Evolutionary conservation across 2,888 invertebrate species (phyloP).

Genomic region (Drosophila algonquin): DNA sequence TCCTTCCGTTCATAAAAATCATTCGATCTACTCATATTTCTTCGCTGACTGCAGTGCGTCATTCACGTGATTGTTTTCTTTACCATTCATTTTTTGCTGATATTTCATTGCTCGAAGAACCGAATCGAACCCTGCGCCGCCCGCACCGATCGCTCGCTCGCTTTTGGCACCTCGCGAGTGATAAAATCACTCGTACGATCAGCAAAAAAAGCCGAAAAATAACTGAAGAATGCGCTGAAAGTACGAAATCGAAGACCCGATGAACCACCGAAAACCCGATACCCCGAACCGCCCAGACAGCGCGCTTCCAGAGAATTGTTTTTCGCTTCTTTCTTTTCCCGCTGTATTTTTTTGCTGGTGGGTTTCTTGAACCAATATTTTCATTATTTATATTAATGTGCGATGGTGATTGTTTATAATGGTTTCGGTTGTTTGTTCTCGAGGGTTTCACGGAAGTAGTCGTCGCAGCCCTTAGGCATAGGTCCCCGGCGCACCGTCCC

Average conservation of each 20-base stretch:
- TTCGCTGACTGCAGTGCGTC: conserved; percentile 56
- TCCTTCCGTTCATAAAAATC: conserved; percentile 23
- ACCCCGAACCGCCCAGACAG: conserved; percentile 53
- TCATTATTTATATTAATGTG: conserved; percentile 20
- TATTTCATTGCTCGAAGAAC: conserved; percentile 15
- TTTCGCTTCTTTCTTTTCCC: neutral
- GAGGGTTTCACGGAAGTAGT: conserved; percentile 59
- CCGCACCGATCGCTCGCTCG: too few relatives aligned
- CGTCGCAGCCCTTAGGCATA: neutral
- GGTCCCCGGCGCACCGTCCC: neutral
- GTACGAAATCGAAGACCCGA: conserved; percentile 39
- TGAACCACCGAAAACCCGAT: conserved; percentile 26
- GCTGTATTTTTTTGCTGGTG: conserved; percentile 8
- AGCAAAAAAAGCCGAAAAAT: neutral
- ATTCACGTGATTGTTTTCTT: conserved; percentile 61
- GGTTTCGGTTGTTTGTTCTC: conserved; percentile 19
- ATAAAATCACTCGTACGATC: neutral
- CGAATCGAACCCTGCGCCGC: too few relatives aligned
- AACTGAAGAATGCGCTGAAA: conserved; percentile 54
- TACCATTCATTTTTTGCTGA: conserved; percentile 34
- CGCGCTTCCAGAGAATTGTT: conserved; percentile 44
- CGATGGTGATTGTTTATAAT: conserved; percentile 50
- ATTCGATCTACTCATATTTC: conserved; percentile 43
- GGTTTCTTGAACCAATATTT: conserved; percentile 33
- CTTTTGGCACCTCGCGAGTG: conserved; percentile 59